Percentiles rank a stretch among this genome's conserved stretches.
Evolutionary conservation across 2,113 vertebrate species (phyloP).

Genomic region (Pelecanus crispus): DNA sequence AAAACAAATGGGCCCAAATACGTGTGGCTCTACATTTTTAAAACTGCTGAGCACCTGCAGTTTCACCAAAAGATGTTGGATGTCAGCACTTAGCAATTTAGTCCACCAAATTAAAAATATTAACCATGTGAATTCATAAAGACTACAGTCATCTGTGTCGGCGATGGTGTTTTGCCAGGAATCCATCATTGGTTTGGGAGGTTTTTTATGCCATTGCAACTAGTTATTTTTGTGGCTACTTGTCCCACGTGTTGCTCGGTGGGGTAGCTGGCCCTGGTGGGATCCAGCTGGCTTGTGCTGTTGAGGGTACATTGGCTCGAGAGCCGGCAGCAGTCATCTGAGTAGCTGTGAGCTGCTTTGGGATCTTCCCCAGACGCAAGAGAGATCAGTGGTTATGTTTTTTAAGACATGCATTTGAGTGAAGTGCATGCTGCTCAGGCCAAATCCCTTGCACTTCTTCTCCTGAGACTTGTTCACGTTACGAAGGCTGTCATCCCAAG

Average conservation of each 20-base stretch:
- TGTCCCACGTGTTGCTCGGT: background rate
- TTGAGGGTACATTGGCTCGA: background rate
- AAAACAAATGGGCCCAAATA: conserved; percentile 40
- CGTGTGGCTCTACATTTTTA: background rate
- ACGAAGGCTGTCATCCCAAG: background rate
- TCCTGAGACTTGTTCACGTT: accelerated
- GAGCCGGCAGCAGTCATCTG: background rate
- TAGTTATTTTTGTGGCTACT: background rate
- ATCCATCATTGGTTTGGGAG: background rate
- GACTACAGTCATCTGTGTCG: background rate
- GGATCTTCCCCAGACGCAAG: background rate
- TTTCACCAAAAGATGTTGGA: background rate
- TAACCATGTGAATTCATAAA: background rate
- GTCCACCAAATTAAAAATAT: background rate
- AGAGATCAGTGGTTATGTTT: accelerated
- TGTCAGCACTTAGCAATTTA: conserved; percentile 2
- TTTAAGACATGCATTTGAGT: background rate
- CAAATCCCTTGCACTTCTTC: background rate
- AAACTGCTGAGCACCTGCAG: conserved; percentile 40
- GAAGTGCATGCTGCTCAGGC: background rate
- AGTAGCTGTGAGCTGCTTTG: background rate
- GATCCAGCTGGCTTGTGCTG: background rate
- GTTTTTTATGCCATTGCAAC: background rate
- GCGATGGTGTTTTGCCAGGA: background rate
- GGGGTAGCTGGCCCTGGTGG: background rate